Evolutionary conservation across 2,113 vertebrate species (phyloP).

Genomic region (Leucopsar rothschildi): DNA sequence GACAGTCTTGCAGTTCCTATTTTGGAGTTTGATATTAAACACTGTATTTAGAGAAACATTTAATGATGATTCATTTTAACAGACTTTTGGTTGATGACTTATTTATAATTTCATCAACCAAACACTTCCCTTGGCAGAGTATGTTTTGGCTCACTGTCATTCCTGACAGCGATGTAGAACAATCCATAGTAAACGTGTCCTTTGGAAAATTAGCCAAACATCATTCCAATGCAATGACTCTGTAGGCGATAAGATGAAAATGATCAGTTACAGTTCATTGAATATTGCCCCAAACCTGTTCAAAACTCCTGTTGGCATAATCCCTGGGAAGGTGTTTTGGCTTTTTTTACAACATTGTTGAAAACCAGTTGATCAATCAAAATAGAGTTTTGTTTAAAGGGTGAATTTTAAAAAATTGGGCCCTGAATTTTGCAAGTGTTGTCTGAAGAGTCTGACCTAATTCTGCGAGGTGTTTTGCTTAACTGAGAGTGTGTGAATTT

Average conservation of each 20-base stretch:
- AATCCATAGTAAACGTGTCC: conserved; percentile 17
- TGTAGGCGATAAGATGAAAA: conserved; percentile 28
- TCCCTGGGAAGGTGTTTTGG: neutral
- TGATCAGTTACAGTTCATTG: conserved; percentile 3
- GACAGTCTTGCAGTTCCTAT: conserved; percentile 59
- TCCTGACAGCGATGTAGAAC: conserved; percentile 49
- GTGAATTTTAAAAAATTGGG: neutral
- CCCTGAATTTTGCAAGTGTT: neutral
- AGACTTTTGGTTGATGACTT: conserved; percentile 68
- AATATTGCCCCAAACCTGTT: neutral
- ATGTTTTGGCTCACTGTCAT: conserved; percentile 55
- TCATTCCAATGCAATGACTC: conserved; percentile 46
- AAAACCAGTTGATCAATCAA: neutral
- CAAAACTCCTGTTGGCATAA: conserved; percentile 25
- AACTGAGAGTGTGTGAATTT: neutral
- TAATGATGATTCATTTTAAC: conserved; percentile 70
- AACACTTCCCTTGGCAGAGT: conserved; percentile 58
- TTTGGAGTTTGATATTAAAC: conserved; percentile 69
- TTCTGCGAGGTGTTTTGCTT: neutral
- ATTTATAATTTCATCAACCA: conserved; percentile 69
- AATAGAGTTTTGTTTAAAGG: neutral
- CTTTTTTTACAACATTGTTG: neutral
- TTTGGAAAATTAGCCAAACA: conserved; percentile 54
- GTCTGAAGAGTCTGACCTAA: neutral
- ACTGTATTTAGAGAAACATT: conserved; percentile 50